Evolutionary conservation across 2,888 invertebrate species (phyloP), one percentile per base, ranked within the genome.

Genomic region (Lasioglossum vierecki): DNA sequence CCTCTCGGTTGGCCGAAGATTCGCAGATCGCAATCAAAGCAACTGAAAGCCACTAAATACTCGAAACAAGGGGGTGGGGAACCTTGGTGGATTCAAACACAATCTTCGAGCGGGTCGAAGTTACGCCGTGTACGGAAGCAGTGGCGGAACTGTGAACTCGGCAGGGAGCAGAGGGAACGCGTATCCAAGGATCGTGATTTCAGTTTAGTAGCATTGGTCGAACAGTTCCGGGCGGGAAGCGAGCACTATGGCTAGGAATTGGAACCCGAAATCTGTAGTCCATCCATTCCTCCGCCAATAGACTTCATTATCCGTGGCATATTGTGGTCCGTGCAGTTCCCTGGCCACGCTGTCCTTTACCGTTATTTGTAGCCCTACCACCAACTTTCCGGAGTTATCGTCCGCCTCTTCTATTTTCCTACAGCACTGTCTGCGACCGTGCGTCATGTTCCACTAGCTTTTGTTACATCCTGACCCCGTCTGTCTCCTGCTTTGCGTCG

Each of bases 171-270:
- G 82, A 85, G 88, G 91, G 89, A 90, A 87, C 86, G 85, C 91
- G 80, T 89, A 78, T 73, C 78, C 88, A 73, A 85, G 84, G 82
- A 87, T 82, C 88, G 86, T 86, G 92, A 89, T 90, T 91, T 90
- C 85, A 83, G 91, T 90, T 88, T 88, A 87, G 83, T 70, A 73
- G 73, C 79, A 82, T 80, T 74, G 91, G 89, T 88, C 84, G 84
- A 80, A 72, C 87, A 85, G 87, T 91, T 92, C 91, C 91, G 90
- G 89, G 72, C 86, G 82, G 92, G 90, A 92, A 92, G 91, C 80
- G 86, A 83, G 76, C 35, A 80, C 68, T 78, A 79, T 26, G 71
- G 70, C 68, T 60, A 39, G 79, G 79, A 77, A 79, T 80, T 73
- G 72, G 49, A 75, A 75, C 78, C 86, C 39, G 83, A 83, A 84